Percentiles rank a stretch among this genome's conserved stretches.
phyloP scores from a whole-genome alignment of 2,113 vertebrate genomes.

The Smithornis capensis region DNA sequence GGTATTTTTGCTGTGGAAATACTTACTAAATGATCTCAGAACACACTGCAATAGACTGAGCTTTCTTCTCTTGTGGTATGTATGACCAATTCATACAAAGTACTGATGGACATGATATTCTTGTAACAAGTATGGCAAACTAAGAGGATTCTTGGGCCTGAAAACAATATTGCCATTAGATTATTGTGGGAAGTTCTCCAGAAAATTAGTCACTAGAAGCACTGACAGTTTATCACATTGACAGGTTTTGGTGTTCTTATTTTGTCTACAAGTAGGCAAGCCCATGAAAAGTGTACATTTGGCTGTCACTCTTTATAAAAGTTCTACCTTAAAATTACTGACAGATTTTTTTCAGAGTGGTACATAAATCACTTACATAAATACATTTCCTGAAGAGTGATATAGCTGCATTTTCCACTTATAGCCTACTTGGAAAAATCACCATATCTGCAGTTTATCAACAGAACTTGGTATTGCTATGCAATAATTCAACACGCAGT shows the following conservation, averaged over 20 bases:
- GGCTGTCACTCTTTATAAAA: background rate
- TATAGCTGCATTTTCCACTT: background rate
- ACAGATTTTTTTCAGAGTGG: background rate
- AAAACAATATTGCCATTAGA: background rate
- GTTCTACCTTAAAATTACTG: background rate
- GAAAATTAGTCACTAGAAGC: background rate
- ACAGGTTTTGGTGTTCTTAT: background rate
- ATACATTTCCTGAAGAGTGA: background rate
- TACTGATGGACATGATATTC: background rate
- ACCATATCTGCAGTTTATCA: background rate
- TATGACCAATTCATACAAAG: background rate
- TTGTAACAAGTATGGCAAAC: background rate
- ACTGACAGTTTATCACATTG: background rate
- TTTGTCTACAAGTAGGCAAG: background rate
- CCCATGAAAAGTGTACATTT: background rate
- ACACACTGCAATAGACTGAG: background rate
- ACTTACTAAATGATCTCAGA: background rate
- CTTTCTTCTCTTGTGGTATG: background rate
- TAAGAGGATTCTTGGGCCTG: background rate
- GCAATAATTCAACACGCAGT: conserved; percentile 63
- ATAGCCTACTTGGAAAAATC: background rate
- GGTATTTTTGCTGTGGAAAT: background rate
- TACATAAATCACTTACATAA: background rate
- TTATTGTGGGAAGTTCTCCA: background rate
- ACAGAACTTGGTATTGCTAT: conserved; percentile 64